Base-by-base conservation (phyloP, 2,113 vertebrate species). In the Dasypus novemcinctus region DNA sequence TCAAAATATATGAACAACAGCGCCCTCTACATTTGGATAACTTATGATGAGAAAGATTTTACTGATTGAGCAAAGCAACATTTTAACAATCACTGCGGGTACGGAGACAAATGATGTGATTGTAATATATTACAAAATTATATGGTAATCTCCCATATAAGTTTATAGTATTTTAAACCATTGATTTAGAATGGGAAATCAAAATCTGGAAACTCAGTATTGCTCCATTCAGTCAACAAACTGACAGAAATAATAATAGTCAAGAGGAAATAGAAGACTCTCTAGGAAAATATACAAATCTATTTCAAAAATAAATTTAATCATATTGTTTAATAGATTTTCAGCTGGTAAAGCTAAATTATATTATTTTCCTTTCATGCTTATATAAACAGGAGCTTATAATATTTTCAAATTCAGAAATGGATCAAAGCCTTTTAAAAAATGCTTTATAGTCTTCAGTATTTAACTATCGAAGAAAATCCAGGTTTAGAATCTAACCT, bases 1-100 rank as follows among this genome's bases (percentile, higher is more conserved):
- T 97, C 68, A 97, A 97, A 98, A 98, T 98, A 95, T 38, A 27
- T 75, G 98, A 98, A 64, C 98, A 99, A 98, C 97, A 99, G 98
- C 98, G 98, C 99, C 99, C 98, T 98, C 99, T 99, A 98, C 98
- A 97, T 90, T 97, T 98, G 96, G 95, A 97, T 97, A 83, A 63
- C 72, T 71, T 93, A 23, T 66, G 85, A 38, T 96, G 92, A 97
- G 97, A 97, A 81, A 68, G 86, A 84, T 90, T 78, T 75, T 90
- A 18, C 74, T 75, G 15, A 46, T 96, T 96, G 72, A 84, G 74
- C 63, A 96, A 97, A 93, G 75, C 41, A 97, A 80, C 71, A 49
- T 97, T 95, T 97, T 82, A 93, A 94, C 96, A 97, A 87, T 97
- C 95, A 75, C 76, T 96, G 91, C 75, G 95, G 91, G 49, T 81